These are phyloP conservation scores for Hyposoter didymator DNA, from an alignment of 2,888 invertebrate species.

Conservation along the genomic window DNA sequence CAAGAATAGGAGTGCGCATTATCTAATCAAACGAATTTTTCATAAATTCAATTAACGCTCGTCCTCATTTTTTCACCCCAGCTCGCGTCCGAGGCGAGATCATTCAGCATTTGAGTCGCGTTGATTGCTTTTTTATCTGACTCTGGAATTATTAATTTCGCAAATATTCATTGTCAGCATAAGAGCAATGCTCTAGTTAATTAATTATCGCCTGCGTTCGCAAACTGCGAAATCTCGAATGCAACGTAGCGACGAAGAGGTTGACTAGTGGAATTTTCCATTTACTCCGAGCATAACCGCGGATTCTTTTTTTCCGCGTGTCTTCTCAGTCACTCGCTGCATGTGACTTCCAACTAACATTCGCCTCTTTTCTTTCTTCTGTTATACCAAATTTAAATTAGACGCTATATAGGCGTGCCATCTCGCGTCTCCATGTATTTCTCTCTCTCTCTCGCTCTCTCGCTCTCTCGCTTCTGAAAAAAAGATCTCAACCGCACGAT, in stretches of 20 bases:
- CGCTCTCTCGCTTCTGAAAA: background rate
- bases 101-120: background rate
- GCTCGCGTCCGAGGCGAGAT: background rate
- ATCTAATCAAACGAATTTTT: constrained; percentile 55
- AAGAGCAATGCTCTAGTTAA: constrained; percentile 30
- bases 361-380: constrained; percentile 12
- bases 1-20: constrained; percentile 16
- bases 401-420: constrained; percentile 6
- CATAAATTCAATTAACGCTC: constrained; percentile 53
- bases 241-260: background rate
- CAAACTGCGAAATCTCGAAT: constrained; percentile 3
- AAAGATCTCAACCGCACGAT: constrained; percentile 50
- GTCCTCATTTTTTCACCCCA: constrained; percentile 37
- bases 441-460: background rate
- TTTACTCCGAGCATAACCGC: constrained; percentile 11
- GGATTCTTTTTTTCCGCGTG: background rate
- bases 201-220: constrained; percentile 34
- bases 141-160: constrained; percentile 23
- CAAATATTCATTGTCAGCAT: constrained; percentile 5
- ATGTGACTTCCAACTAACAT: background rate
- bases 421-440: constrained; percentile 6
- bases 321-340: constrained; percentile 6
- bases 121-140: constrained; percentile 11
- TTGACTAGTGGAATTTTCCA: constrained; percentile 46
- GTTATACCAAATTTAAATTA: constrained; percentile 52